These are phyloP conservation scores for Elaphurus davidianus DNA, from an alignment of 2,113 vertebrate genomes.

Conservation along the genomic window DNA sequence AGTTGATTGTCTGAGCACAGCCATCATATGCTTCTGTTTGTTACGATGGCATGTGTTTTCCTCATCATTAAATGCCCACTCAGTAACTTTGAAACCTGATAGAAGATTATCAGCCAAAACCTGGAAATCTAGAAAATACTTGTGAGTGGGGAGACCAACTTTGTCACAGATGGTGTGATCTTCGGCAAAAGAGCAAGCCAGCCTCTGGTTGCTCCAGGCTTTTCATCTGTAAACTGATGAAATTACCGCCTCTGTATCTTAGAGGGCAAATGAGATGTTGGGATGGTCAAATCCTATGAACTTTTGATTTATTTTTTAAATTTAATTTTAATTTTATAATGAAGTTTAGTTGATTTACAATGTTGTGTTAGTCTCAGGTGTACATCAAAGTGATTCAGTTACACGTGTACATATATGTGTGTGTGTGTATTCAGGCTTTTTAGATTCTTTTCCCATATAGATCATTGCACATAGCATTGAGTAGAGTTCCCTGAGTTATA, in stretches of 20 bases:
- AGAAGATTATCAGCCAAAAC: background rate
- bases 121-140: background rate
- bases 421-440: background rate
- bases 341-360: background rate
- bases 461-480: background rate
- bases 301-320: background rate
- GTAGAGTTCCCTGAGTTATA: background rate
- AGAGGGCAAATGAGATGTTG: background rate
- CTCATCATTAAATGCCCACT: slow-evolving; percentile 44
- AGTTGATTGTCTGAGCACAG: background rate
- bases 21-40: background rate
- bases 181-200: background rate
- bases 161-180: background rate
- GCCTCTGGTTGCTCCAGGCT: background rate
- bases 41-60: slow-evolving; percentile 34
- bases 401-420: background rate
- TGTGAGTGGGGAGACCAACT: background rate
- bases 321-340: background rate
- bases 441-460: background rate
- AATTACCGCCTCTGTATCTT: background rate
- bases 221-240: background rate
- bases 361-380: background rate
- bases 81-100: slow-evolving; percentile 31
- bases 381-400: background rate
- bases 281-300: background rate